Percentiles rank a stretch among this genome's conserved stretches.
Conservation (phyloP, 2,888 invertebrate species). For the Chymomyza fuscimana region DNA sequence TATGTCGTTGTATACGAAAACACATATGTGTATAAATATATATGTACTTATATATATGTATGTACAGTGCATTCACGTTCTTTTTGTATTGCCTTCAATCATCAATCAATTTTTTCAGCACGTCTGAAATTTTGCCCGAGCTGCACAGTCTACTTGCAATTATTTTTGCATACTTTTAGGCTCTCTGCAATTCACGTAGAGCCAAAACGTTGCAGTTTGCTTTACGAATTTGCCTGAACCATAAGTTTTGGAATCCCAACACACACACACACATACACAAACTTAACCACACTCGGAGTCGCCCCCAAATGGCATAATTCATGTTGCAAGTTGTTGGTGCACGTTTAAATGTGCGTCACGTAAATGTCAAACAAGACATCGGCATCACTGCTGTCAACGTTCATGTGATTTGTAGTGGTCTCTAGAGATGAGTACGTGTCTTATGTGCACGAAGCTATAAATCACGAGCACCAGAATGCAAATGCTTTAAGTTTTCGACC, state of each 20-base stretch:
- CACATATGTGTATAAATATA: background rate
- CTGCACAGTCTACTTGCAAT: conserved; percentile 6
- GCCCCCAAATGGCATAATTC: conserved; percentile 55
- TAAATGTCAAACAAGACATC: conserved; percentile 67
- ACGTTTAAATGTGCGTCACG: conserved; percentile 69
- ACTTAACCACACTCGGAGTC: background rate
- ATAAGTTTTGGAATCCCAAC: conserved; percentile 45
- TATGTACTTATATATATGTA: background rate
- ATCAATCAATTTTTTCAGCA: conserved; percentile 72
- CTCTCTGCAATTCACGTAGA: conserved; percentile 48
- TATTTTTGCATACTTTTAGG: conserved; percentile 56
- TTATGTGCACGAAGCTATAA: background rate
- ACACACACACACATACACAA: background rate
- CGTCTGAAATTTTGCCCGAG: conserved; percentile 32
- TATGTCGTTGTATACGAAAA: background rate
- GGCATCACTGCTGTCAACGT: conserved; percentile 44
- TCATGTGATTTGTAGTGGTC: conserved; percentile 58
- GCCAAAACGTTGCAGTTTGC: conserved; percentile 38
- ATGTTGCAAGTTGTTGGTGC: conserved; percentile 57
- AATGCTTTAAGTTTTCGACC: too few species aligned
- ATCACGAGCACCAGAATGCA: background rate
- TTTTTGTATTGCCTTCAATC: conserved; percentile 69
- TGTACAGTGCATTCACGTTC: conserved; percentile 50
- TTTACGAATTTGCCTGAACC: conserved; percentile 55
- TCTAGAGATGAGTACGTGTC: conserved; percentile 11